A percentile compares a stretch with the other conserved stretches of the same genome.
Evolutionary conservation across 1,140 invertebrate species (phyloP).

Genomic region (Hermetia illucens): DNA sequence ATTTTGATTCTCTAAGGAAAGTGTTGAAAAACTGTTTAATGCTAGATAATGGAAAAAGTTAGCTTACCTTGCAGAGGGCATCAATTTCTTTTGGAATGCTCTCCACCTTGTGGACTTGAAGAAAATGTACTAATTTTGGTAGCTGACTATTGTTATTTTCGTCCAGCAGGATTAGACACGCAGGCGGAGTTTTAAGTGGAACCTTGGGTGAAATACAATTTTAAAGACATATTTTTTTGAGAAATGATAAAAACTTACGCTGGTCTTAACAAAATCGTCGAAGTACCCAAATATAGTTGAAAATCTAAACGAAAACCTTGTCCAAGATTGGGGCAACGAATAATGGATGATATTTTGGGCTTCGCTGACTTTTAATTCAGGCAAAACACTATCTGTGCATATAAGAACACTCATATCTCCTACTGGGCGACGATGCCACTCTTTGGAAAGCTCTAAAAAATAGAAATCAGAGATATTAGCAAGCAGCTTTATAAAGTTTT

Average conservation of each 20-base stretch:
- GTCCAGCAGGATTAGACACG: not conserved
- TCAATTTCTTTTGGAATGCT: not conserved
- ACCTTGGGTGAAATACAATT: too few species aligned
- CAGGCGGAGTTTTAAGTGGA: not conserved
- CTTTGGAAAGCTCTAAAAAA: not conserved
- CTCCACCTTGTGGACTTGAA: not conserved
- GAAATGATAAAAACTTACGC: not conserved
- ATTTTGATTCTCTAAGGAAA: not conserved
- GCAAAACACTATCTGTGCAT: not conserved
- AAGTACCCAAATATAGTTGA: not conserved
- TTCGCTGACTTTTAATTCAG: not conserved
- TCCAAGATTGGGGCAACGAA: not conserved
- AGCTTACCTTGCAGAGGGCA: not conserved
- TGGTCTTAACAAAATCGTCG: not conserved
- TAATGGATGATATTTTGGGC: not conserved
- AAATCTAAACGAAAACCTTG: not conserved
- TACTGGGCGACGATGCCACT: not conserved
- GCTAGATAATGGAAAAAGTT: not conserved
- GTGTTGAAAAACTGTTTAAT: too few species aligned
- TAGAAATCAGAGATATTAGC: not conserved
- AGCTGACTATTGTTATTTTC: not conserved
- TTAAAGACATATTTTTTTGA: too few species aligned
- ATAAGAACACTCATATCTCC: not conserved
- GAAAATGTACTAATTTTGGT: not conserved
- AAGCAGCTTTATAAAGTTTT: not conserved